Evolutionary conservation across 2,888 invertebrate species (phyloP).

Genomic region (Amaurobius ferox): DNA sequence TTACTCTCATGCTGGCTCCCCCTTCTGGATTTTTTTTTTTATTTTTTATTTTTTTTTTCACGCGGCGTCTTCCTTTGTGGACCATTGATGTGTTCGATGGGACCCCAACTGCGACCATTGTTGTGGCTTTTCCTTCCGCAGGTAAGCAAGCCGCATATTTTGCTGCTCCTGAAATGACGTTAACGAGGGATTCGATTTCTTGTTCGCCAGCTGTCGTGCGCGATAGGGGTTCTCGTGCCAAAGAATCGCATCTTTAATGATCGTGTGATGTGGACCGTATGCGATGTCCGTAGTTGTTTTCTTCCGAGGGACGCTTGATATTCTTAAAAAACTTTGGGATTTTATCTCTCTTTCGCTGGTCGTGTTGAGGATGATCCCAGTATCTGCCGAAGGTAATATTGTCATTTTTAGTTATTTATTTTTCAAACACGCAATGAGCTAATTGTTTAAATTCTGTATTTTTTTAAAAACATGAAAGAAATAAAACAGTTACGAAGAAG

Average conservation of each 20-base stretch:
- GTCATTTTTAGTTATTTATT: too few relatives aligned
- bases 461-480: too few relatives aligned
- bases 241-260: slow-evolving; percentile 8
- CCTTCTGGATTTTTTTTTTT: background rate
- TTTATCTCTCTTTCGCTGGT: too few relatives aligned
- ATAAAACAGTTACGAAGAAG: too few relatives aligned
- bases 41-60: background rate
- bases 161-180: slow-evolving; percentile 35
- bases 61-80: slow-evolving; percentile 41
- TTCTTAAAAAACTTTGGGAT: too few relatives aligned
- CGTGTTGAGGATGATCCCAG: too few relatives aligned
- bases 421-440: too few relatives aligned
- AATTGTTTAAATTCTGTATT: too few relatives aligned
- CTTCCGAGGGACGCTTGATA: too few relatives aligned
- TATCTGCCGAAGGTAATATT: too few relatives aligned
- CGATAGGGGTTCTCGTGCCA: slow-evolving; percentile 33
- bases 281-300: too few relatives aligned
- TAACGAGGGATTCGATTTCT: slow-evolving; percentile 69
- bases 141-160: slow-evolving; percentile 26
- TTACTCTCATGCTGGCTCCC: background rate
- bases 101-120: slow-evolving; percentile 25
- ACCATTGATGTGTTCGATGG: slow-evolving; percentile 20
- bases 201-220: slow-evolving; percentile 60
- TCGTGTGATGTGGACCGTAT: background rate
- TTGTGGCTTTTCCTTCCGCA: slow-evolving; percentile 40